Conservation (phyloP, 2,888 invertebrate species). For the Neoascia interrupta region DNA sequence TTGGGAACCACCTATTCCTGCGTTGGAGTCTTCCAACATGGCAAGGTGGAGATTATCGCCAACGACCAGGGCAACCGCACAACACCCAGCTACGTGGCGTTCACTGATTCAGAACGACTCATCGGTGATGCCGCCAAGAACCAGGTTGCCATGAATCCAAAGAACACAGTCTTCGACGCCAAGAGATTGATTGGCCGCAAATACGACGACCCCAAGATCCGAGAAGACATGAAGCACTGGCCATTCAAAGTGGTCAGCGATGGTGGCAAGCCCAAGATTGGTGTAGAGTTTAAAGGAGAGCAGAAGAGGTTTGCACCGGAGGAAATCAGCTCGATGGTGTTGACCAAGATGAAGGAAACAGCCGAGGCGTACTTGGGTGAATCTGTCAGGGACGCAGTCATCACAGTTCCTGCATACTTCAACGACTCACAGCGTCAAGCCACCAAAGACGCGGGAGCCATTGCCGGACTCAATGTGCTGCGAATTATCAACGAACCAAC, state of each 20-base stretch:
- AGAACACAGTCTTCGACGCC: conserved; percentile 93
- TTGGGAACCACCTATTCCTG: conserved; percentile 94
- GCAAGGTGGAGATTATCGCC: conserved; percentile 91
- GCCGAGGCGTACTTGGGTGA: conserved; percentile 93
- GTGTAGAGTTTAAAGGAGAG: conserved; percentile 81
- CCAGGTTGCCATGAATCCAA: conserved; percentile 91
- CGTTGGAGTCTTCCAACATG: conserved; percentile 90
- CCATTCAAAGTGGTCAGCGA: conserved; percentile 93
- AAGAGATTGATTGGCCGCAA: conserved; percentile 94
- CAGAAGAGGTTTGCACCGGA: conserved; percentile 87
- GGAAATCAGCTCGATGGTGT: conserved; percentile 92
- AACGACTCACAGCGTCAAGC: conserved; percentile 91
- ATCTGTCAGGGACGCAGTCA: conserved; percentile 90
- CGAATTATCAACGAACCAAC: conserved; percentile 96
- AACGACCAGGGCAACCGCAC: conserved; percentile 91
- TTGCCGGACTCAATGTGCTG: conserved; percentile 93
- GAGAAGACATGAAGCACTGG: conserved; percentile 96
- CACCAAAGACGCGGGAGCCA: conserved; percentile 95
- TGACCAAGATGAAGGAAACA: conserved; percentile 95
- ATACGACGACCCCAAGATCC: conserved; percentile 93
- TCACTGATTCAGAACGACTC: conserved; percentile 90
- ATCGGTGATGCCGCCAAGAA: conserved; percentile 90
- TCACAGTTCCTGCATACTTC: conserved; percentile 83
- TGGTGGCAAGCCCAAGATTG: conserved; percentile 89
- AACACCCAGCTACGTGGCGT: conserved; percentile 89